These are phyloP conservation scores for Campaea margaritaria DNA, from an alignment of 2,888 invertebrate species.

Conservation along the genomic window DNA sequence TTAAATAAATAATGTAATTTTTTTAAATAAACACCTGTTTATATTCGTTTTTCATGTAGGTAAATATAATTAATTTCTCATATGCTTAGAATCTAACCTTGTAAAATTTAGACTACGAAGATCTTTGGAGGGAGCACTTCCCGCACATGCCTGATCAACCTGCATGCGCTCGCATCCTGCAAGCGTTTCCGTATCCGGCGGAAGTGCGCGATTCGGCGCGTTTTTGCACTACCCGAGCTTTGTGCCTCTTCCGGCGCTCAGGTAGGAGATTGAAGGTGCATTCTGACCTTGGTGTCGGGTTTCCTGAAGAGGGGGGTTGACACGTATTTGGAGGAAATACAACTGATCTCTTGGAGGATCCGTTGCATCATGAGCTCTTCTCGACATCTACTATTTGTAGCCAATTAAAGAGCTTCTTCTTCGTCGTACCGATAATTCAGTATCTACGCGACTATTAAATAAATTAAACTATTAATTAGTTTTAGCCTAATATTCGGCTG, in stretches of 20 bases:
- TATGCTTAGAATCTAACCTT: neutral
- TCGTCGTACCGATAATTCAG: no score
- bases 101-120: neutral
- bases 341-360: slow-evolving; percentile 7
- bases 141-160: slow-evolving; percentile 39
- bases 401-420: no score
- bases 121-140: slow-evolving; percentile 31
- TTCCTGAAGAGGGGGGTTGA: slow-evolving; percentile 56
- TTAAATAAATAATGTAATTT: no score
- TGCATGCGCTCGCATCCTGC: slow-evolving; percentile 42
- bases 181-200: slow-evolving; percentile 70
- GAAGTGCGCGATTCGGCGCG: slow-evolving; percentile 75
- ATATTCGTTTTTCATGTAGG: no score
- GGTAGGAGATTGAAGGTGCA: slow-evolving; percentile 75
- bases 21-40: no score
- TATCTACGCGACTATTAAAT: no score
- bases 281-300: slow-evolving; percentile 75
- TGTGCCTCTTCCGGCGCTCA: slow-evolving; percentile 68
- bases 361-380: no score
- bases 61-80: neutral
- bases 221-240: slow-evolving; percentile 66
- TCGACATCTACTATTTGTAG: no score
- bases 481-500: no score
- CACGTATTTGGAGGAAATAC: slow-evolving; percentile 28
- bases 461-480: no score